Evolutionary conservation across 2,113 vertebrate genomes (phyloP).

Genomic region (Caranx melampygus): DNA sequence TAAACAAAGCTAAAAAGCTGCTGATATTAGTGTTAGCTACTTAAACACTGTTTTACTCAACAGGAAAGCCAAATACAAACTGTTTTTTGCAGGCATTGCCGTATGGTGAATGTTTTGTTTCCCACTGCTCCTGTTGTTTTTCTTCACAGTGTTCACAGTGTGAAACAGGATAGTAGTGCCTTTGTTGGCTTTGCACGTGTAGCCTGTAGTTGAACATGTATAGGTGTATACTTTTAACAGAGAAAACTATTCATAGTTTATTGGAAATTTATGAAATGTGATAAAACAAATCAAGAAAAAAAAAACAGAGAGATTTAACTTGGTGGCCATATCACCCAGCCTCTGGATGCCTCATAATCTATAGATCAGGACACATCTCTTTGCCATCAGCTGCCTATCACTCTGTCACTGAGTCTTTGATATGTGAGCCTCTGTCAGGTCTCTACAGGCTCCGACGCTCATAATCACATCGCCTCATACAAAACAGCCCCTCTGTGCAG

Average conservation of each 20-base stretch:
- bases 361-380: neutral
- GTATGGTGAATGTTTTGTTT: too few species aligned
- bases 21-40: too few species aligned
- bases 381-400: neutral
- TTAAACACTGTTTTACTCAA: too few species aligned
- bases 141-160: neutral
- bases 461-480: conserved; percentile 35
- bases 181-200: neutral
- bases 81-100: too few species aligned
- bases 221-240: too few species aligned
- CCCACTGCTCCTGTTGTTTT: neutral
- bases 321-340: too few species aligned
- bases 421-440: conserved; percentile 35
- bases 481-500: conserved; percentile 40
- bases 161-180: too few species aligned
- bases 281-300: neutral
- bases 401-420: conserved; percentile 33
- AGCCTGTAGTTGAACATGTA: too few species aligned
- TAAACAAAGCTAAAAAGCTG: too few species aligned
- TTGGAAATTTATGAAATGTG: neutral
- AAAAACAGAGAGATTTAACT: too few species aligned
- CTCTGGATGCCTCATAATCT: conserved; percentile 1
- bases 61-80: too few species aligned
- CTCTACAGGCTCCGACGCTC: conserved; percentile 32
- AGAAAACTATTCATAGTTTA: neutral